A percentile compares a stretch with the other conserved stretches of the same genome.
phyloP scores from a whole-genome alignment of 2,888 invertebrate genomes.

The Mesorhabditis sp. region DNA sequence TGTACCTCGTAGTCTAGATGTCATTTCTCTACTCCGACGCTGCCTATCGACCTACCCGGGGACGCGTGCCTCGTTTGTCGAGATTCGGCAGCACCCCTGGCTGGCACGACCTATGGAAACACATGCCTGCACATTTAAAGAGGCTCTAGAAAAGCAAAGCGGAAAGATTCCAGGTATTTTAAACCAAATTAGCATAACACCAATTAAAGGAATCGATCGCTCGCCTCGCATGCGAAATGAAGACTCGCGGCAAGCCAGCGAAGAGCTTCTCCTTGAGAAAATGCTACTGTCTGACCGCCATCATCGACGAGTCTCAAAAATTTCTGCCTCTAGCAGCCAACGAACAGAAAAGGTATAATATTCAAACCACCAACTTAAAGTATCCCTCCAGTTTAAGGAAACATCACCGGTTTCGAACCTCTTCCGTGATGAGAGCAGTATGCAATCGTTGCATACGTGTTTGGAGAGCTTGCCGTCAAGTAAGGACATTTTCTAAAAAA shows the following conservation, averaged over 20 bases:
- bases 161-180: no score
- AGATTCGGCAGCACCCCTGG: slow-evolving; percentile 32
- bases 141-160: slow-evolving; percentile 18
- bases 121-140: slow-evolving; percentile 27
- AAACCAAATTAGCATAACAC: background rate
- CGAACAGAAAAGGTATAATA: no score
- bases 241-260: background rate
- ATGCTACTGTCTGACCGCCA: background rate
- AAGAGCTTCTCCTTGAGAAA: background rate
- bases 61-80: slow-evolving; percentile 12
- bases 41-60: slow-evolving; percentile 3
- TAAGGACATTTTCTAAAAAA: no score
- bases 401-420: background rate
- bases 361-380: no score
- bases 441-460: background rate
- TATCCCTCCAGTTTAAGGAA: background rate
- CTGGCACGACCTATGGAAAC: slow-evolving; percentile 21
- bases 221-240: background rate
- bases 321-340: background rate
- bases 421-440: background rate
- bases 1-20: slow-evolving; percentile 10
- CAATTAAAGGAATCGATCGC: background rate
- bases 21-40: slow-evolving; percentile 7
- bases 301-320: background rate
- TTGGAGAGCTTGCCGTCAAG: background rate